These are phyloP conservation scores for Pagrus major DNA, from an alignment of 2,113 vertebrate genomes.

Conservation along the genomic window DNA sequence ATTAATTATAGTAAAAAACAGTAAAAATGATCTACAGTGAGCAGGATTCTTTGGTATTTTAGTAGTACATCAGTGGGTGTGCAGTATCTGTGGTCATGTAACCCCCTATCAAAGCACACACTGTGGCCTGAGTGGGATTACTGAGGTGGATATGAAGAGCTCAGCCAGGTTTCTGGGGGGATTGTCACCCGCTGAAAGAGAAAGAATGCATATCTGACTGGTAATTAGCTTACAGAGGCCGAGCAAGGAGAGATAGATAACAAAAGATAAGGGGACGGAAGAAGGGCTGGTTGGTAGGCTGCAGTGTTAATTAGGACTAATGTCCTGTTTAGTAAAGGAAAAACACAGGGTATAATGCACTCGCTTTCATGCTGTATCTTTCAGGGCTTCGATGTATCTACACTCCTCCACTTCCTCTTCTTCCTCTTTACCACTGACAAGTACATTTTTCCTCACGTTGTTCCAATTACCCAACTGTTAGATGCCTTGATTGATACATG, in stretches of 20 bases:
- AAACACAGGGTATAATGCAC: background rate
- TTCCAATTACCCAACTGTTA: constrained; percentile 75
- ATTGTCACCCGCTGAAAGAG: background rate
- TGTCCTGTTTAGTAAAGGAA: constrained; percentile 38
- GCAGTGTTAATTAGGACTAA: constrained; percentile 48
- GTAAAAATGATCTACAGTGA: background rate
- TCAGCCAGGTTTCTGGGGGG: constrained; percentile 33
- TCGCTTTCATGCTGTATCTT: background rate
- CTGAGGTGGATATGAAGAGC: constrained; percentile 54
- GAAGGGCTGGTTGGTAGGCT: background rate
- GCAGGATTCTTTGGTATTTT: background rate
- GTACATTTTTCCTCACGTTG: constrained; percentile 60
- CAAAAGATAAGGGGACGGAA: background rate
- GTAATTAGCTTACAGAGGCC: constrained; percentile 68
- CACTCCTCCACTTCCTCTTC: constrained; percentile 13
- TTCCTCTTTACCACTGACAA: constrained; percentile 51
- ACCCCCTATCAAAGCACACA: background rate
- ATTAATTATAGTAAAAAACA: too few relatives aligned
- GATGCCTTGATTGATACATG: constrained; percentile 79
- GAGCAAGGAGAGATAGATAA: constrained; percentile 4
- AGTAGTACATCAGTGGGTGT: constrained; percentile 21
- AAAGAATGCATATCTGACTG: constrained; percentile 18
- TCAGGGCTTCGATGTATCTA: constrained; percentile 19
- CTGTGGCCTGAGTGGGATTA: constrained; percentile 21
- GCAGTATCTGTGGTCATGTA: background rate